Evolutionary conservation across 1,140 invertebrate species (phyloP), one percentile per base, ranked within the genome.

Genomic region (Diorhabda elongata): DNA sequence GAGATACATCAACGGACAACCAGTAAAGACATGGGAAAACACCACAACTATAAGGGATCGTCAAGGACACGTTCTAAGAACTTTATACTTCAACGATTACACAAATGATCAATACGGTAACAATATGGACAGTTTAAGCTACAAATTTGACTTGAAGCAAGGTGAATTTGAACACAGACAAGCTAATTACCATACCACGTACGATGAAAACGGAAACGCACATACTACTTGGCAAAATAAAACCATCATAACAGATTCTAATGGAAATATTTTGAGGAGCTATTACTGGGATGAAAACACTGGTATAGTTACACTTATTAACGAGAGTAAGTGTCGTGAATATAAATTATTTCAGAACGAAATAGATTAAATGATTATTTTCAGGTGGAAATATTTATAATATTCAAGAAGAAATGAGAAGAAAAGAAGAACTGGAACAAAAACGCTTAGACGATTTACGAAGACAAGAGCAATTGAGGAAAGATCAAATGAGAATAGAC

Each of bases 21-120:
- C 69, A 26, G 60, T 61, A 4, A 74, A 66, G 0, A 71, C 42
- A 26, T 73, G 70, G 69, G 68, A 64, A 6, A 75, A 75, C 57
- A 71, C 68, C 8, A 75, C 74, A 3, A 75, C 71, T 9, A 65
- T 75, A 2, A 71, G 68, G 59, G 74, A 75, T 58, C 67, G 71
- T 3, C 59, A 44, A 9, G 74, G 74, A 26, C 72, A 73, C 42
- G 69, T 75, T 45, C 9, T 75, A 2, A 75, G 66, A 9, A 75
- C 72, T 52, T 71, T 41, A 58, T 74, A 70, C 45, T 74, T 63
- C 42, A 68, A 64, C 4, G 67, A 72, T 11, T 52, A 71, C 42
- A 64, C 56, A 61, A 52, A 62, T 42, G 59, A 56, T 41, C 59
- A 42, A 42, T 43, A 61, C 42, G 42, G 42, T 42, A 61, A 43